Evolutionary conservation across 2,797 vertebrate genomes (phyloP).

Genomic region (Sparidentex hasta): DNA sequence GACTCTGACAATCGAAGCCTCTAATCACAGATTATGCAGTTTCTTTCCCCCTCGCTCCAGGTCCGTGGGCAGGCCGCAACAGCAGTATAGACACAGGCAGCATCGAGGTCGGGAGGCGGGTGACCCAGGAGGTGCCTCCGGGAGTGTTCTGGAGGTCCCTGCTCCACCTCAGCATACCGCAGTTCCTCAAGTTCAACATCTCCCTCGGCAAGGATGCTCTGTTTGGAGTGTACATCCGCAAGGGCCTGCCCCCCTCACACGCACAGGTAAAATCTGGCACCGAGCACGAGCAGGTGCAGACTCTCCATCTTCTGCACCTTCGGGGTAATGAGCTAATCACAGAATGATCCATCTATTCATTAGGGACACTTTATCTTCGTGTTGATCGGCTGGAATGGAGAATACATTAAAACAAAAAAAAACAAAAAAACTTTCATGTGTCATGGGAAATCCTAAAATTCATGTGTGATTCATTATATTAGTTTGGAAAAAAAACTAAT

Average conservation of each 20-base stretch:
- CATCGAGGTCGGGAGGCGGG: constrained; percentile 93
- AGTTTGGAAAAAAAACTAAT: constrained; percentile 71
- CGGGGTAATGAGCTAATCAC: constrained; percentile 14
- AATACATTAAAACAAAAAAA: constrained; percentile 25
- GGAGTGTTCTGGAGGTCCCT: constrained; percentile 98
- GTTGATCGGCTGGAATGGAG: constrained; percentile 44
- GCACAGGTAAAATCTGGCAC: constrained; percentile 88
- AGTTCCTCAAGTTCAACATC: constrained; percentile 99
- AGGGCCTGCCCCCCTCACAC: constrained; percentile 98
- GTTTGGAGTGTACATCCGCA: constrained; percentile 98
- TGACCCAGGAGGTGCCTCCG: constrained; percentile 93
- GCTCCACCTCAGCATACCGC: constrained; percentile 95
- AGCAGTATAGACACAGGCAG: constrained; percentile 97
- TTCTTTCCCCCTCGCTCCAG: constrained; percentile 82
- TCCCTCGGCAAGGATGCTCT: constrained; percentile 97
- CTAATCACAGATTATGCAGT: constrained; percentile 74
- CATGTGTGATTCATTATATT: constrained; percentile 69
- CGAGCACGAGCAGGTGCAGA: background rate
- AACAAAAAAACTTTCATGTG: constrained; percentile 53
- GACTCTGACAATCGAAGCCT: constrained; percentile 56
- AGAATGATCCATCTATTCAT: constrained; percentile 49
- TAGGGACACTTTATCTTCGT: constrained; percentile 35
- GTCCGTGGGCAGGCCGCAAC: constrained; percentile 90
- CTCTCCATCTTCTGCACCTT: constrained; percentile 5
- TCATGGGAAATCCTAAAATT: constrained; percentile 68